These are phyloP conservation scores for Labeo rohita DNA, from an alignment of 2,113 vertebrate species.

Conservation along the genomic window DNA sequence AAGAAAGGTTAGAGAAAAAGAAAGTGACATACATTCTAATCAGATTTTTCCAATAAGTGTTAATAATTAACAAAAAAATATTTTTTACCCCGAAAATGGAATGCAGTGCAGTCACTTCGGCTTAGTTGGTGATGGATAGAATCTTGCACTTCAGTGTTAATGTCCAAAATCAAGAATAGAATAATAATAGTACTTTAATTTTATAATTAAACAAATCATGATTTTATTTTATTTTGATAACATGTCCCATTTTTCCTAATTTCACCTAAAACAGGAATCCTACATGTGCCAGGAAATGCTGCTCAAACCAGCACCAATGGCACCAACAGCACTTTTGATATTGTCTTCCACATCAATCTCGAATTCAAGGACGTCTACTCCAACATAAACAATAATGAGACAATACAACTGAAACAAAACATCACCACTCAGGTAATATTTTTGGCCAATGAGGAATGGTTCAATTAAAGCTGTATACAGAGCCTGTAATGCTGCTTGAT, in stretches of 20 bases:
- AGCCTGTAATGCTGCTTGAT: not conserved
- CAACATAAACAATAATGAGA: accelerated
- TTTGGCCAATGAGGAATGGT: not conserved
- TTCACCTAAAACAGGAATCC: not conserved
- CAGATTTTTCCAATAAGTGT: not conserved
- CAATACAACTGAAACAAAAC: accelerated
- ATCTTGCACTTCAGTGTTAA: not conserved
- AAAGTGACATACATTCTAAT: not conserved
- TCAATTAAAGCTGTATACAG: not conserved
- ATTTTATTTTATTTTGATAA: not conserved
- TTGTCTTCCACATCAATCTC: accelerated
- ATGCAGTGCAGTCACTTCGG: not conserved
- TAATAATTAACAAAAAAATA: not conserved
- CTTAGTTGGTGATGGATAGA: not conserved
- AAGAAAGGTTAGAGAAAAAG: not conserved
- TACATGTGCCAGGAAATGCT: not conserved
- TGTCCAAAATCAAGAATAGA: too few species aligned
- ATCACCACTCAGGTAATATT: not conserved
- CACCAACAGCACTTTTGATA: not conserved
- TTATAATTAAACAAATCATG: too few species aligned
- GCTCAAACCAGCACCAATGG: not conserved
- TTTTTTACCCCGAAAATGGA: not conserved
- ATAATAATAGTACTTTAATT: too few species aligned
- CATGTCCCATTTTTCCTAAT: not conserved
- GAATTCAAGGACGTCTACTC: not conserved